Evolutionary conservation across 2,113 vertebrate genomes (phyloP).

Genomic region (Himantopus leucocephalus): DNA sequence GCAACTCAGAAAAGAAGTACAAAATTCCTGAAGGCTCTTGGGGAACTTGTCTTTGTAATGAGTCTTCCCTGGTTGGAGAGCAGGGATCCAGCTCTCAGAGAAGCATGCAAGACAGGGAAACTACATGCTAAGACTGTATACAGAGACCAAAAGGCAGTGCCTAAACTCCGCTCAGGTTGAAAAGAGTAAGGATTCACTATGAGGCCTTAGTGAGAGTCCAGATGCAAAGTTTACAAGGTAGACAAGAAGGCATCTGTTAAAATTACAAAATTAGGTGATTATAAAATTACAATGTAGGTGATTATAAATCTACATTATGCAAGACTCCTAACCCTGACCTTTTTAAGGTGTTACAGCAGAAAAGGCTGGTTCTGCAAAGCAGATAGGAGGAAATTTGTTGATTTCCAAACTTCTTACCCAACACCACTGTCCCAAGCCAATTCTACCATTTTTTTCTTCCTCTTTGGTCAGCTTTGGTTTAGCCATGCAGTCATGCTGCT

Average conservation of each 20-base stretch:
- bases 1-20: not conserved
- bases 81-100: not conserved
- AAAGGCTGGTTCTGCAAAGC: not conserved
- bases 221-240: not conserved
- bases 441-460: not conserved
- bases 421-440: not conserved
- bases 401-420: not conserved
- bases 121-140: fast-evolving
- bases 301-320: not conserved
- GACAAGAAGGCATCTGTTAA: not conserved
- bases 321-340: not conserved
- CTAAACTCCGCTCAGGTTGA: not conserved
- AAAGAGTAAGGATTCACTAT: not conserved
- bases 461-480: not conserved
- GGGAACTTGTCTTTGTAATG: not conserved
- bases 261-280: not conserved
- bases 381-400: not conserved
- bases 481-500: not conserved
- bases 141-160: not conserved
- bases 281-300: not conserved
- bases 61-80: not conserved
- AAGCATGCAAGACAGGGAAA: not conserved
- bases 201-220: not conserved
- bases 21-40: not conserved
- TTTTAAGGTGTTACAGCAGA: not conserved